Percentiles rank a stretch among this genome's conserved stretches.
Conservation (phyloP, 2,113 vertebrate genomes). For the Poecilia latipinna region DNA sequence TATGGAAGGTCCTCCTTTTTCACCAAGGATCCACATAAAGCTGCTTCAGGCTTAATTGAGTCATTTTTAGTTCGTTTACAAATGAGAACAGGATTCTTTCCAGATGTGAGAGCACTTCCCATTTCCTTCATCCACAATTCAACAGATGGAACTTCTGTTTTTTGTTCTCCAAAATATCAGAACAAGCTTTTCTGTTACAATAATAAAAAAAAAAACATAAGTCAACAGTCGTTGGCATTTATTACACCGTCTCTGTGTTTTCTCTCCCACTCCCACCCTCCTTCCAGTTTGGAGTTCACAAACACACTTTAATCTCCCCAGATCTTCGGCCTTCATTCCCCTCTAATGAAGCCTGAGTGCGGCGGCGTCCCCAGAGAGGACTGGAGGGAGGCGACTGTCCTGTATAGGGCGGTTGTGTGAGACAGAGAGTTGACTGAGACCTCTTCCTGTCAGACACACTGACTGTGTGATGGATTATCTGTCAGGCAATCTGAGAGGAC, state of each 20-base stretch:
- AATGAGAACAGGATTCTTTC: too few relatives aligned
- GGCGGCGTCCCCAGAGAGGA: slow-evolving; percentile 38
- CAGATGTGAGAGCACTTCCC: too few relatives aligned
- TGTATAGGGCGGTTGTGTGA: slow-evolving; percentile 36
- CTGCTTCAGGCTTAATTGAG: too few relatives aligned
- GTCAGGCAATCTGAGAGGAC: slow-evolving; percentile 77
- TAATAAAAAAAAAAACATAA: too few relatives aligned
- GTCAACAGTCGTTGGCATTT: too few relatives aligned
- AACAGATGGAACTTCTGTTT: too few relatives aligned
- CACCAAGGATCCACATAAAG: too few relatives aligned
- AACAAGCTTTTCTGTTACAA: too few relatives aligned
- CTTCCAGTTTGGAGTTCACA: background rate
- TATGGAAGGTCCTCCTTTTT: too few relatives aligned
- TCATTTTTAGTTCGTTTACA: too few relatives aligned
- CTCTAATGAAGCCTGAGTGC: slow-evolving; percentile 53
- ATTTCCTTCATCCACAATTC: too few relatives aligned
- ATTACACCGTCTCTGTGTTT: background rate
- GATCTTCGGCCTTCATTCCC: slow-evolving; percentile 23
- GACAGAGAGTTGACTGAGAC: slow-evolving; percentile 64
- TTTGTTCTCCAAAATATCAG: too few relatives aligned
- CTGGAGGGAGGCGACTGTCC: slow-evolving; percentile 52
- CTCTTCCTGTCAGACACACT: slow-evolving; percentile 73
- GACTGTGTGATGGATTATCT: slow-evolving; percentile 84
- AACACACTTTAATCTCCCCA: slow-evolving; percentile 8
- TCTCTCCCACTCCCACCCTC: background rate